These are phyloP conservation scores for Drosophila bocki DNA, from an alignment of 1,140 invertebrate genomes.

Conservation along the genomic window DNA sequence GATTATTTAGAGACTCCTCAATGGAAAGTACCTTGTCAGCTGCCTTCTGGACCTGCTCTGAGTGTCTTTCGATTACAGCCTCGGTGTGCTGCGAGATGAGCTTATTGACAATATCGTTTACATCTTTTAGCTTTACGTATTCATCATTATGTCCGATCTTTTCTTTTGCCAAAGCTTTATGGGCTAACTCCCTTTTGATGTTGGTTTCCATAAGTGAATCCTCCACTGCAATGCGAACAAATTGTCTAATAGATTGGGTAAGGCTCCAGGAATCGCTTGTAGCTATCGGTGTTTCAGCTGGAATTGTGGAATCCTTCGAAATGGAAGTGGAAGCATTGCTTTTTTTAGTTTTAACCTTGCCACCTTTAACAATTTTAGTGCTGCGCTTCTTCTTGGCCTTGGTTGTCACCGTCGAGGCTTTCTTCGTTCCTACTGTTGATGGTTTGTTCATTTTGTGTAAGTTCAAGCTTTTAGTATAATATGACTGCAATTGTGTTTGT, in stretches of 20 bases:
- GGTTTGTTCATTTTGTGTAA: conserved; percentile 4
- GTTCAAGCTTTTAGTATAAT: background rate
- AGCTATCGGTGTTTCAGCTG: background rate
- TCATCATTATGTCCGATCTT: background rate
- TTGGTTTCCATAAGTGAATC: conserved; percentile 5
- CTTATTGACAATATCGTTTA: conserved; percentile 7
- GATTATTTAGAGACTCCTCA: background rate
- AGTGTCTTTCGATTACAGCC: background rate
- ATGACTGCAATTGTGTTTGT: background rate
- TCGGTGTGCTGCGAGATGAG: conserved; percentile 4
- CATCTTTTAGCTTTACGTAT: conserved; percentile 9
- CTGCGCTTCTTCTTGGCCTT: conserved; percentile 1
- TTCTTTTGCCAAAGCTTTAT: background rate
- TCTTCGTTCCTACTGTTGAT: background rate
- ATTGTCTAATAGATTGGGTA: conserved; percentile 5
- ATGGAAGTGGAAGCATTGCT: background rate
- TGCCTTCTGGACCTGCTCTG: background rate
- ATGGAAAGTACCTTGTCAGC: background rate
- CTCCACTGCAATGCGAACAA: conserved; percentile 11
- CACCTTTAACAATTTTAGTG: conserved; percentile 3
- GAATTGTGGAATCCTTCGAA: background rate
- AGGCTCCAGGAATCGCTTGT: conserved; percentile 1
- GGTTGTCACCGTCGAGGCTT: background rate
- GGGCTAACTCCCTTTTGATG: background rate
- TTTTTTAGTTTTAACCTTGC: background rate